phyloP scores from a whole-genome alignment of 2,797 vertebrate genomes.

The Sebastes steindachneri region DNA sequence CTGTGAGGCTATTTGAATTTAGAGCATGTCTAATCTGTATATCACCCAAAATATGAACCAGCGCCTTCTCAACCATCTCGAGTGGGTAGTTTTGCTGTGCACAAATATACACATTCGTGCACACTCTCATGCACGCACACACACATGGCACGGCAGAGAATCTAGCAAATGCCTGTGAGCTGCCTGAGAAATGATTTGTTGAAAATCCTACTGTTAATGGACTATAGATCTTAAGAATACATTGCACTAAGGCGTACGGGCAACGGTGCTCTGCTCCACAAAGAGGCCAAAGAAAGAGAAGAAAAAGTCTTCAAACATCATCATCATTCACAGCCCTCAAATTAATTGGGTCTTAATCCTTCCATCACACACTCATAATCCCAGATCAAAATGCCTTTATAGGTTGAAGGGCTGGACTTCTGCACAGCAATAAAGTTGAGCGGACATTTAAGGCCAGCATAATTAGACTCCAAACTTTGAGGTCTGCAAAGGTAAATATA shows the following conservation, averaged over 20 bases:
- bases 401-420: constrained; percentile 46
- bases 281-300: constrained; percentile 39
- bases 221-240: constrained; percentile 51
- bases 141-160: background rate
- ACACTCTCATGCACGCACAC: background rate
- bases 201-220: constrained; percentile 48
- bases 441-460: constrained; percentile 28
- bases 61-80: constrained; percentile 12
- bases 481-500: constrained; percentile 20
- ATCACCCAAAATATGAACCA: constrained; percentile 58
- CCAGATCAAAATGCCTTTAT: constrained; percentile 52
- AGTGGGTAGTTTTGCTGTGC: constrained; percentile 31
- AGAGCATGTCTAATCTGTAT: constrained; percentile 58
- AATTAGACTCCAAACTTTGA: constrained; percentile 36
- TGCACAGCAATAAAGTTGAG: constrained; percentile 32
- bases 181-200: constrained; percentile 44
- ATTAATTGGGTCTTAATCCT: constrained; percentile 69
- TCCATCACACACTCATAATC: constrained; percentile 66
- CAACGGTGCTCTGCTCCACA: background rate
- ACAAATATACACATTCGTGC: background rate
- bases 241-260: constrained; percentile 20
- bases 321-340: constrained; percentile 49
- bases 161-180: constrained; percentile 49
- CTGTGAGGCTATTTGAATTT: constrained; percentile 60
- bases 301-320: constrained; percentile 53